A percentile compares a stretch with the other conserved stretches of the same genome.
Conservation (phyloP, 1,140 invertebrate species). For the Frieseomelitta varia region DNA sequence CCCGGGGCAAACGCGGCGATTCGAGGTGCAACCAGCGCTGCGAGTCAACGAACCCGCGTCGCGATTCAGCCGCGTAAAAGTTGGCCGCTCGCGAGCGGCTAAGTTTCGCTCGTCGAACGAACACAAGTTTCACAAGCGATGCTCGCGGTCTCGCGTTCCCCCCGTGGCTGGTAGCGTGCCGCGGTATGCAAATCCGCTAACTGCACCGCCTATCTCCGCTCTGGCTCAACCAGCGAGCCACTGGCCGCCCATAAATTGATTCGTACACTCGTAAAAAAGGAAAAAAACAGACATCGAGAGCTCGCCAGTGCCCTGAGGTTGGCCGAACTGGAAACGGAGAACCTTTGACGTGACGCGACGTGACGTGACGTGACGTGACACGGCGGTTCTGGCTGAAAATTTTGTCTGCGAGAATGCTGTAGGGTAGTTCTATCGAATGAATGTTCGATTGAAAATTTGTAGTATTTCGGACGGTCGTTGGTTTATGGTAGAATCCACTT, state of each 20-base stretch:
- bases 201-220: conserved; percentile 45
- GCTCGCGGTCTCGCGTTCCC: conserved; percentile 7
- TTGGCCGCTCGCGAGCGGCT: conserved; percentile 12
- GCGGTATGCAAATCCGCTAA: conserved; percentile 60
- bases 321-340: neutral
- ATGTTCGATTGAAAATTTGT: neutral
- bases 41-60: conserved; percentile 42
- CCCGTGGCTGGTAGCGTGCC: conserved; percentile 43
- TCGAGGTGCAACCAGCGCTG: neutral
- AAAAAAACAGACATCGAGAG: neutral
- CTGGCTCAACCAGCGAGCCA: conserved; percentile 63
- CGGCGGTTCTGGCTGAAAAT: neutral
- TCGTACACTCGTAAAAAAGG: conserved; percentile 41
- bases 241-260: conserved; percentile 66
- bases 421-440: neutral
- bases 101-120: conserved; percentile 23
- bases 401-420: neutral
- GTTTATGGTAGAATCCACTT: neutral
- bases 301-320: neutral
- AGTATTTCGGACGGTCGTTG: neutral
- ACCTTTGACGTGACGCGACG: neutral
- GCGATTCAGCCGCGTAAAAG: conserved; percentile 27
- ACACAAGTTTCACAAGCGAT: conserved; percentile 45
- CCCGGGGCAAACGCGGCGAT: neutral
- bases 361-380: no score